These are phyloP conservation scores for Charadrius vociferus DNA, from an alignment of 2,113 vertebrate species.

Conservation along the genomic window DNA sequence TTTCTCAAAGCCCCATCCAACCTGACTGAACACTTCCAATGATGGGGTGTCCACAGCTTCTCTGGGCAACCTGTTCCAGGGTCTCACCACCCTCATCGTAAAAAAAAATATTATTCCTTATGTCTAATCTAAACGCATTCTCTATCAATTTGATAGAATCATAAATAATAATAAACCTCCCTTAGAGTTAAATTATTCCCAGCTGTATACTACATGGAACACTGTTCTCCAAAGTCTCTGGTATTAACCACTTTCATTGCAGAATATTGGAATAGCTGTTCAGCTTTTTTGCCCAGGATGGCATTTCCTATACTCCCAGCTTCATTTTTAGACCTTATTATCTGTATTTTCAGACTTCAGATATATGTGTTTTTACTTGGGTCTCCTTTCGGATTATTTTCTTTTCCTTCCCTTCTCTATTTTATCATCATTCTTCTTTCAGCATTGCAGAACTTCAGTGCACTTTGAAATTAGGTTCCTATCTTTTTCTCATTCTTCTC, in stretches of 20 bases:
- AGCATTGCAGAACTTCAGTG: not conserved
- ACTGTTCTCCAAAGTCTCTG: not conserved
- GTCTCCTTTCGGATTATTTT: not conserved
- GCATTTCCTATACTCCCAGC: not conserved
- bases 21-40: not conserved
- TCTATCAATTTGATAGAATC: not conserved
- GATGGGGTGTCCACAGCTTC: not conserved
- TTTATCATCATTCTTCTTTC: not conserved
- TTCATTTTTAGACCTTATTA: not conserved
- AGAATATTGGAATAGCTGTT: not conserved
- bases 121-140: not conserved
- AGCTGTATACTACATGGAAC: not conserved
- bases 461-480: slow-evolving; percentile 9
- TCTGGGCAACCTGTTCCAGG: not conserved
- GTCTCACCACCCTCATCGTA: accelerated
- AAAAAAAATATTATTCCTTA: not conserved
- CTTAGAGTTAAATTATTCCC: not conserved
- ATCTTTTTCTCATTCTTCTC: not conserved
- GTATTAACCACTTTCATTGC: not conserved
- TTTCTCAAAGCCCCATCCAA: not conserved
- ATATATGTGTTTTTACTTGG: not conserved
- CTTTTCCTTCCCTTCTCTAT: not conserved
- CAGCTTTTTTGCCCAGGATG: not conserved
- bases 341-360: not conserved
- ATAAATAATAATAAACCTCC: not conserved